Base-by-base conservation (phyloP, 2,888 invertebrate species). In the Catotricha subobsoleta region DNA sequence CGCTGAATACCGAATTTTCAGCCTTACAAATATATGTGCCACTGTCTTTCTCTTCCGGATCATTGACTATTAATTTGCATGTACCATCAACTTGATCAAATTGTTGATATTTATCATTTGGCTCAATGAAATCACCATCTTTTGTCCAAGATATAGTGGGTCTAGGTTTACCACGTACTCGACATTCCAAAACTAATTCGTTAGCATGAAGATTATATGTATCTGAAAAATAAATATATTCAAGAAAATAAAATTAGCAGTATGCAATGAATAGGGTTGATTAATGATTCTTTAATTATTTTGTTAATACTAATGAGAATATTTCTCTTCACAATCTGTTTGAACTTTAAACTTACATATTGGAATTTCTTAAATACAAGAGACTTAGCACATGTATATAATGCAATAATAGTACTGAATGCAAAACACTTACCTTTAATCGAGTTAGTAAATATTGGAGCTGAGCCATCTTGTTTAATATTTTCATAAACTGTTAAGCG, bases 141-240 rank as follows among this genome's bases (percentile, higher is more conserved):
- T 80, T 84, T 47, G 75, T 59, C 87, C 87, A 88, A 27, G 73
- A 71, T 44, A 86, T 73, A 1, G 66, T 69, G 0, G 84, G 81
- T 3, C 71, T 64, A 12, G 82, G 81, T 50, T 78, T 73, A 18
- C 80, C 80, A 43, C 79, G 72, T 35, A 86, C 74, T 39, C 79
- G 72, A 53, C 86, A 86, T 60, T 86, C 84, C 47, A 87, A 62
- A 19, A 76, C 69, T 40, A 86, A 58, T 55, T 83, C 78, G 56
- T 83, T 76, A 52, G 76, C 79, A 30, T 72, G 67, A 38, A 73
- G 65, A 53, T 74, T 75, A 58, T 80, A 86, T 10, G 68, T 71
- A 59, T 86, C 84, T 75, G 61, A 36, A 23, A 36, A 36, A n/a
- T n/a, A n/a, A n/a, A n/a, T n/a, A n/a, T n/a, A n/a, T n/a, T n/a